Base-by-base conservation (phyloP, 2,797 vertebrate species). In the Pygocentrus nattereri region DNA sequence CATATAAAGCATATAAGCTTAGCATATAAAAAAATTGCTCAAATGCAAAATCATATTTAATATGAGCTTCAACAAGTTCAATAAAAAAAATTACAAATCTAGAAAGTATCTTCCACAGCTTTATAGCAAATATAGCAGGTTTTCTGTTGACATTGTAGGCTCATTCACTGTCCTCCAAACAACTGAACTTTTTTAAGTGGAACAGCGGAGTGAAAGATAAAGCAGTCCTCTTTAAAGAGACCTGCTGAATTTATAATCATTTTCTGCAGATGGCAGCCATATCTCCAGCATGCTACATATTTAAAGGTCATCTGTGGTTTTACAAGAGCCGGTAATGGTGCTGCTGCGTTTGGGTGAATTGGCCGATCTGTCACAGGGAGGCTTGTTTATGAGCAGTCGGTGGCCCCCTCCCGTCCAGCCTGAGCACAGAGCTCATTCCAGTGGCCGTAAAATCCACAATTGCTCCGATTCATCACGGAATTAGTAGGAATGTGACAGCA, bases 281-380 rank as follows among this genome's bases (percentile, higher is more conserved):
- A 88, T 88, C 88, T 90, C 74, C 70, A 27, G 82, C 85, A 75
- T 85, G 85, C 71, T 86, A 90, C 88, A 90, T 91, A 90, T 92
- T 92, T 90, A 93, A 93, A 94, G 93, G 91, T 94, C 91, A 92
- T 85, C 56, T 56, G 74, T 91, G 91, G 89, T 91, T 92, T 94
- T 92, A 92, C 90, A 92, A 92, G 91, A 85, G 85, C 86, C 85
- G 84, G 85, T 93, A 92, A 94, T 90, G 89, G 88, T 82, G 72
- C 88, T 84, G 67, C 86, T 88, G 85, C 84, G 88, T 91, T 93
- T 87, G 84, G 88, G 85, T 80, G 91, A 93, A 93, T 92, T 89
- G 93, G 89, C 92, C 88, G 85, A 90, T 91, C 92, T 93, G 92
- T 93, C 93, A 92, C 87, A 79, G 87, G 90, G 77, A 81, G 87